These are phyloP conservation scores for Acholoe squamosa DNA, from an alignment of 2,888 invertebrate genomes.

Conservation along the genomic window DNA sequence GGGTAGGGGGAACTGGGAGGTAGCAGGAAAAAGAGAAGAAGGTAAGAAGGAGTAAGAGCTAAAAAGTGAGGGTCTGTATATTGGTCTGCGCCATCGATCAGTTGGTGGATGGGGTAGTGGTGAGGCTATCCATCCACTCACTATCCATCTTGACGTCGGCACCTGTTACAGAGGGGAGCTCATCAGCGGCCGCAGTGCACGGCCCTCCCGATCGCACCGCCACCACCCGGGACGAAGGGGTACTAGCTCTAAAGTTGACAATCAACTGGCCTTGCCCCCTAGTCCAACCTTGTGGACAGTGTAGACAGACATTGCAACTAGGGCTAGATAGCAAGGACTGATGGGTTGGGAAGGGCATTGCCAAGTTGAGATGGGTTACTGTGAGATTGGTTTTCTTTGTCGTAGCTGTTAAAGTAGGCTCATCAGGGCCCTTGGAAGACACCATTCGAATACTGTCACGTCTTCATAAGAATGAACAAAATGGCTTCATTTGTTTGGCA, in stretches of 20 bases:
- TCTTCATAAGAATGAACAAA: too few relatives aligned
- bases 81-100: neutral
- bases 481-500: neutral
- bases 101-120: neutral
- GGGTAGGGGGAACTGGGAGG: too few relatives aligned
- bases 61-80: conserved; percentile 5
- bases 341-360: neutral
- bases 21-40: neutral
- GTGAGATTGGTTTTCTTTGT: neutral
- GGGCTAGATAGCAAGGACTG: neutral
- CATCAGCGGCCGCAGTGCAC: neutral
- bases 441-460: neutral
- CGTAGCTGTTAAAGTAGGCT: neutral
- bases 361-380: neutral
- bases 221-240: neutral
- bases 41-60: neutral
- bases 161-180: neutral
- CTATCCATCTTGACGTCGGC: conserved; percentile 4
- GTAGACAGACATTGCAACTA: neutral
- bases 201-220: conserved; percentile 3
- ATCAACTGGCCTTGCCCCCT: neutral
- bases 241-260: neutral
- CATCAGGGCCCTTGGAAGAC: neutral
- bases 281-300: neutral
- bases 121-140: neutral